A percentile compares a stretch with the other conserved stretches of the same genome.
Conservation (phyloP, 2,113 vertebrate genomes). For the Perca fluviatilis region DNA sequence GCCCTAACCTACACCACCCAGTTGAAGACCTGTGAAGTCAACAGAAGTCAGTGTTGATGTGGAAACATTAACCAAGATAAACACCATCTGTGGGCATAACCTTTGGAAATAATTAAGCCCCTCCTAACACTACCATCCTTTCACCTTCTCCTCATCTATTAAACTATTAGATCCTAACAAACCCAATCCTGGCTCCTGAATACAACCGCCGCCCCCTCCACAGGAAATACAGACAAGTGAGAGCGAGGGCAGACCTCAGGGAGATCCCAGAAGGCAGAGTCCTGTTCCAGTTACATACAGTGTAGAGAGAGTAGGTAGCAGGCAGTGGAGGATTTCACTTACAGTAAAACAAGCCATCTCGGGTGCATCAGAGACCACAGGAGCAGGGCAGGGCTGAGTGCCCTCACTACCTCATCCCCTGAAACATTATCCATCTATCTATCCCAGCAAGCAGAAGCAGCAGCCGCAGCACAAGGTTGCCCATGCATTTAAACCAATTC, state of each 20-base stretch:
- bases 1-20: constrained; percentile 65
- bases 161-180: constrained; percentile 64
- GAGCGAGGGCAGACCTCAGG: constrained; percentile 70
- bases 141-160: constrained; percentile 59
- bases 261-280: constrained; percentile 76
- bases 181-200: constrained; percentile 45
- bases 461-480: constrained; percentile 20
- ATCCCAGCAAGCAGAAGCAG: constrained; percentile 49
- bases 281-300: constrained; percentile 78
- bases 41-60: constrained; percentile 63
- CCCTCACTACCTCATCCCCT: constrained; percentile 71
- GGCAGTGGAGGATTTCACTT: constrained; percentile 80
- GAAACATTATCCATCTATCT: constrained; percentile 77
- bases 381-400: constrained; percentile 75
- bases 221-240: constrained; percentile 61
- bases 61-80: constrained; percentile 61
- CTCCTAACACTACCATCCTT: constrained; percentile 30
- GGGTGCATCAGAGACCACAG: constrained; percentile 74
- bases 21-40: constrained; percentile 64
- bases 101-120: constrained; percentile 68
- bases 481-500: constrained; percentile 50
- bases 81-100: constrained; percentile 57
- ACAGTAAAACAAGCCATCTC: constrained; percentile 82
- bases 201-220: constrained; percentile 44
- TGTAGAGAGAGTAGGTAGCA: constrained; percentile 63